Conservation (phyloP, 2,888 invertebrate genomes). For the Orthonevra nobilis region DNA sequence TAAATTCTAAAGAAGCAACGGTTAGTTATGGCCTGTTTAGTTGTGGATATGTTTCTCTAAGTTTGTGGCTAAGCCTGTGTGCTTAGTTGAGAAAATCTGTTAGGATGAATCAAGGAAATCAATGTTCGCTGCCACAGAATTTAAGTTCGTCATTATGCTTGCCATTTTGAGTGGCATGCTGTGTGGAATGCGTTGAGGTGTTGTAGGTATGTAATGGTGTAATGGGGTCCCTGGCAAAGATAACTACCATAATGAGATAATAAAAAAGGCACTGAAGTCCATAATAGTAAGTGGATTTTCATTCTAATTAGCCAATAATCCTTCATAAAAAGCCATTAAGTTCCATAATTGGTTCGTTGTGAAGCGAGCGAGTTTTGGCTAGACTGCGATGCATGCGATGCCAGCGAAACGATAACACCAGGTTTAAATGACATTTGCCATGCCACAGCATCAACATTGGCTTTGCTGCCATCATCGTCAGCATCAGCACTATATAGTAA, state of each 20-base stretch:
- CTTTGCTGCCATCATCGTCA: no score
- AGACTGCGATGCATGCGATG: conserved; percentile 44
- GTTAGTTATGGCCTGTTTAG: conserved; percentile 43
- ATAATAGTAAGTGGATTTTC: conserved; percentile 72
- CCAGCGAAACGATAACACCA: conserved; percentile 38
- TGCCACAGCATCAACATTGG: conserved; percentile 26
- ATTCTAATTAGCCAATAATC: conserved; percentile 73
- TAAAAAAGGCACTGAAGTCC: conserved; percentile 65
- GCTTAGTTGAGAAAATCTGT: conserved; percentile 1
- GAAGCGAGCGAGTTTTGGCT: conserved; percentile 24
- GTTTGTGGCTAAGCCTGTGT: conserved; percentile 25
- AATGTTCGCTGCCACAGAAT: neutral
- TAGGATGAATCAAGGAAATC: conserved; percentile 15
- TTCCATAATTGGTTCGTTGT: conserved; percentile 50
- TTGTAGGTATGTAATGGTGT: neutral
- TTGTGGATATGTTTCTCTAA: conserved; percentile 50
- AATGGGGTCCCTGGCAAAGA: conserved; percentile 65
- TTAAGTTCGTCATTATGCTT: conserved; percentile 15
- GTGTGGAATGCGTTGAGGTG: no score
- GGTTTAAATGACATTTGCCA: conserved; percentile 48
- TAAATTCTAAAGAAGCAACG: conserved; percentile 35
- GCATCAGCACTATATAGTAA: conserved; percentile 31
- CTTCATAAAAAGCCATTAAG: conserved; percentile 60
- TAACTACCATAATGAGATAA: conserved; percentile 71
- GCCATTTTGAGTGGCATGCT: no score